Evolutionary conservation across 1,140 invertebrate genomes (phyloP).

Genomic region (Trissolcus basalis): DNA sequence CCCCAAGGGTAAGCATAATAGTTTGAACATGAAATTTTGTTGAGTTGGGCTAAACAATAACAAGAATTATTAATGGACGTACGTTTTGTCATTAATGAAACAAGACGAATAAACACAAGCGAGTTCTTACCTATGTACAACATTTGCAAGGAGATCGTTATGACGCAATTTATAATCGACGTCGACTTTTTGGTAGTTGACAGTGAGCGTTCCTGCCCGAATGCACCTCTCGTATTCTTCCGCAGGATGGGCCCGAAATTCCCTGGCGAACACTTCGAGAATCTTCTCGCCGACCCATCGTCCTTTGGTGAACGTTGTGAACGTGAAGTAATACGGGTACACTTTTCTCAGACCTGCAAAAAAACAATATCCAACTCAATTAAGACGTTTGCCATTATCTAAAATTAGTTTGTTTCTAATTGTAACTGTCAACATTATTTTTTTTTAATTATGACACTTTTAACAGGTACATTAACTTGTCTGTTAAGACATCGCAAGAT

Average conservation of each 20-base stretch:
- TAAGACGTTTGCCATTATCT: not conserved
- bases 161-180: conserved; percentile 94
- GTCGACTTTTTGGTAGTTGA: conserved; percentile 95
- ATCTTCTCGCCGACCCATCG: conserved; percentile 97
- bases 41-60: not conserved
- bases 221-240: conserved; percentile 95
- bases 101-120: conserved; percentile 3
- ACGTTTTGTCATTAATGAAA: not conserved
- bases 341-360: conserved; percentile 95
- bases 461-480: too few species aligned
- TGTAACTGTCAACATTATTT: not conserved
- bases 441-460: too few species aligned
- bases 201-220: conserved; percentile 91
- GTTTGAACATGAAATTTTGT: conserved; percentile 7
- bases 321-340: conserved; percentile 98
- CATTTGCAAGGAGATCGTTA: conserved; percentile 95
- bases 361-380: conserved; percentile 23
- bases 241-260: conserved; percentile 94
- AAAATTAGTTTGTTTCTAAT: not conserved
- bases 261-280: conserved; percentile 93
- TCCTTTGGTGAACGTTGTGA: conserved; percentile 97
- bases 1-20: not conserved
- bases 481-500: too few species aligned
- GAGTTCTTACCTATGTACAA: conserved; percentile 90
- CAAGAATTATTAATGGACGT: not conserved